These are phyloP conservation scores for Hippocampus zosterae DNA, from an alignment of 2,113 vertebrate species.

Conservation along the genomic window DNA sequence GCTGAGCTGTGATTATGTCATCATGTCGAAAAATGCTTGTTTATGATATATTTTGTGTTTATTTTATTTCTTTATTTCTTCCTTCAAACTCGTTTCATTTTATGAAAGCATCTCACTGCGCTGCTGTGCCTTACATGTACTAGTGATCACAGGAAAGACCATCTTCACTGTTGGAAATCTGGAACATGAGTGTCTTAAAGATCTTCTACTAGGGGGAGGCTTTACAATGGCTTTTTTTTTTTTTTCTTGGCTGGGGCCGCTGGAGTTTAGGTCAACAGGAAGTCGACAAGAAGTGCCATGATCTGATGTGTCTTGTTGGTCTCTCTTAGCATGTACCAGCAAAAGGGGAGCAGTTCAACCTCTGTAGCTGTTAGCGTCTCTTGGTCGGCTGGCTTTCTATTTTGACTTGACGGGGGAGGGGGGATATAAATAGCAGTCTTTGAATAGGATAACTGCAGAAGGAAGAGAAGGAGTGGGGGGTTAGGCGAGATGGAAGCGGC, in stretches of 20 bases:
- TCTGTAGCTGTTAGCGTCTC: slow-evolving; percentile 40
- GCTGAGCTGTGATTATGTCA: no score
- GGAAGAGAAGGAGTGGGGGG: slow-evolving; percentile 36
- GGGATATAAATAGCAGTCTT: slow-evolving; percentile 72
- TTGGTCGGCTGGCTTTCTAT: slow-evolving; percentile 49
- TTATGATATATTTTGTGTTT: no score
- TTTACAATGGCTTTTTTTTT: neutral
- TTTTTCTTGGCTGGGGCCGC: neutral
- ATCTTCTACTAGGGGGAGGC: neutral
- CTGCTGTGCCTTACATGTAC: neutral
- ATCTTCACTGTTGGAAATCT: neutral
- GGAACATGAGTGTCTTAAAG: neutral
- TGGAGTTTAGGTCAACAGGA: slow-evolving; percentile 6
- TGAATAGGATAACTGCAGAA: slow-evolving; percentile 69
- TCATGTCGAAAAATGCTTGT: no score
- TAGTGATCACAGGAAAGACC: neutral
- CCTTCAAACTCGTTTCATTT: no score
- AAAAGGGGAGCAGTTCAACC: slow-evolving; percentile 49
- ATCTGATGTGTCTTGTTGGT: slow-evolving; percentile 29
- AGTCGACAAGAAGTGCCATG: slow-evolving; percentile 12
- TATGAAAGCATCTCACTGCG: neutral
- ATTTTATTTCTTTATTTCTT: no score
- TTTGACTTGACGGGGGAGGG: slow-evolving; percentile 63
- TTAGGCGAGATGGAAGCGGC: slow-evolving; percentile 50
- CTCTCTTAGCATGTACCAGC: slow-evolving; percentile 41